Conservation (phyloP, 2,888 invertebrate species). For the Himalopsyche japonica region DNA sequence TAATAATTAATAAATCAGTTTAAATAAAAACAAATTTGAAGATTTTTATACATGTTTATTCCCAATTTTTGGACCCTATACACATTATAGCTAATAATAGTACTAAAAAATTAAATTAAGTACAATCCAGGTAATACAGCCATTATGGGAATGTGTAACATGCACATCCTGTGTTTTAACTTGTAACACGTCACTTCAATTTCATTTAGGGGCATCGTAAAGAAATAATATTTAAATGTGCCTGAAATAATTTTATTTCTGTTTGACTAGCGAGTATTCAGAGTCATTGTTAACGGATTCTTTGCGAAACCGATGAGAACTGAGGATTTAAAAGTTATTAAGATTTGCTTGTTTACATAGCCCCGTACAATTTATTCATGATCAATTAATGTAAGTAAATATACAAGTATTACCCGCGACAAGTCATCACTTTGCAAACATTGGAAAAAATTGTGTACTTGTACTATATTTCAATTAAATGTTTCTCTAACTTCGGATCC, state of each 20-base stretch:
- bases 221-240: constrained; percentile 35
- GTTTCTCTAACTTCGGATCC: constrained; percentile 39
- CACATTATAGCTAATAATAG: constrained; percentile 68
- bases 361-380: constrained; percentile 4
- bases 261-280: neutral
- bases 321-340: neutral
- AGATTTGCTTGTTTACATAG: neutral
- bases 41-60: constrained; percentile 68
- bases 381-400: constrained; percentile 5
- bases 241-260: neutral
- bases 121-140: constrained; percentile 57
- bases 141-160: constrained; percentile 55
- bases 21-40: neutral
- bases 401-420: constrained; percentile 33
- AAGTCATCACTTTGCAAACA: constrained; percentile 19
- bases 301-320: neutral
- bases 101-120: constrained; percentile 47
- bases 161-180: constrained; percentile 36
- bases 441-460: constrained; percentile 33
- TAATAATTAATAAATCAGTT: no score
- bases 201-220: constrained; percentile 42
- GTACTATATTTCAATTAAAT: constrained; percentile 39
- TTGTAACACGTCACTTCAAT: constrained; percentile 41
- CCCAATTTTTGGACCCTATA: constrained; percentile 77
- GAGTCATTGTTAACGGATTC: neutral